Base-by-base conservation (phyloP, 2,888 invertebrate species). In the Linhomoeus sp. region DNA sequence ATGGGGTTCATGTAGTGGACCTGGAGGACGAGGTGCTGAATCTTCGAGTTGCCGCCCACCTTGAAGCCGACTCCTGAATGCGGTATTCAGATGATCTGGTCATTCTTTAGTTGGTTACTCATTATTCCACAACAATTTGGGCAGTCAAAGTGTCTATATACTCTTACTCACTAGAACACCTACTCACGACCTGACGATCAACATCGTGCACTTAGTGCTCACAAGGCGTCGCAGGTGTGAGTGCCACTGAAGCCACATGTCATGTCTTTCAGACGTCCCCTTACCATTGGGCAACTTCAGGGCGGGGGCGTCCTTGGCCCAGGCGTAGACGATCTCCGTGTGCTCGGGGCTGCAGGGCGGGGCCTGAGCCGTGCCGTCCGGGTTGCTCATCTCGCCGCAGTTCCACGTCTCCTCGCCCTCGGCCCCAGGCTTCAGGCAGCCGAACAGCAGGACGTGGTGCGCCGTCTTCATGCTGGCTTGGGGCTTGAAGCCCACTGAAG, bases 371-470 rank as follows among this genome's bases (percentile, higher is more conserved):
- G 38, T 68, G n/a, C 37, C 64, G 58, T 68, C 63, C 3, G 66
- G 58, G 15, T 75, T 69, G 3, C 59, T 57, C 88, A 90, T 90
- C 72, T 88, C 88, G 0, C 92, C 88, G 64, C 92, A 94, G 65
- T 82, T 79, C 86, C 85, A 70, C 29, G 29, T 12, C 7, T 29
- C 29, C 7, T 29, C 29, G 7, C 29, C 75, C 51, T 73, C 70
- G 33, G 75, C 74, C 2, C 83, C 84, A 0, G 84, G 87, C 48
- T 75, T 75, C 2, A 76, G 73, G 61, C 90, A 90, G 17, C 88
- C 88, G 63, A 86, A 90, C 1, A 90, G 67, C 43, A 90, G 70
- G 77, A 90, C 87, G 66, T 90, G 90, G 70, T 90, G 90, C 14
- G 85, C 84, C 3, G 79, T 81, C 61, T 80, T 74, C 80, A 82